Percentiles rank a stretch among this genome's conserved stretches.
These are phyloP conservation scores for Cepphus grylle DNA, from an alignment of 2,113 vertebrate species.

Conservation along the genomic window DNA sequence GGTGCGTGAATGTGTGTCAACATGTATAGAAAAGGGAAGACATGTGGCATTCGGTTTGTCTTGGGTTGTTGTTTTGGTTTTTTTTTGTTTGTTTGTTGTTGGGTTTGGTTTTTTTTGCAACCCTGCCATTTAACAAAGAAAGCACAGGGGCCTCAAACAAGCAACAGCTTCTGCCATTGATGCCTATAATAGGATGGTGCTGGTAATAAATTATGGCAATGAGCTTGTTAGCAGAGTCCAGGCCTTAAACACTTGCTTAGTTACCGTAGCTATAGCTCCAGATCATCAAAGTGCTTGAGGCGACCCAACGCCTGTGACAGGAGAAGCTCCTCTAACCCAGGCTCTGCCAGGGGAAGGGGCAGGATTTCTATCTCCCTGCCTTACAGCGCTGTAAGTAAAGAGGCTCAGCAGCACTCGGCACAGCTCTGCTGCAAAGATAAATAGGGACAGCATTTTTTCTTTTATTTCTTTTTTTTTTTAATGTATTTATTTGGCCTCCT, in stretches of 20 bases:
- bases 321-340: not conserved
- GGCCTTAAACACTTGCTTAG: slow-evolving; percentile 24
- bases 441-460: not conserved
- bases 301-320: not conserved
- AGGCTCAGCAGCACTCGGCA: not conserved
- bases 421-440: not conserved
- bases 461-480: not conserved
- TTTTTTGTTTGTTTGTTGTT: too few relatives aligned
- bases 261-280: slow-evolving; percentile 27
- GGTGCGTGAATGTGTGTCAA: not conserved
- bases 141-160: not conserved
- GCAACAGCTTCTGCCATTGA: slow-evolving; percentile 2
- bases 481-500: not conserved
- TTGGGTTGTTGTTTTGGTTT: too few relatives aligned
- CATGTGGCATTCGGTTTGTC: accelerated
- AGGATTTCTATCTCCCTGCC: not conserved
- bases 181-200: slow-evolving; percentile 34
- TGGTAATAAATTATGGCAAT: slow-evolving; percentile 48
- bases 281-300: slow-evolving; percentile 32
- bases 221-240: slow-evolving; percentile 36
- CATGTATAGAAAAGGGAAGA: not conserved
- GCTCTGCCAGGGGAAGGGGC: not conserved
- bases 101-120: not conserved
- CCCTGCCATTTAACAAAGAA: not conserved
- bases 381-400: not conserved